These are phyloP conservation scores for Diplazon laetatorius DNA, from an alignment of 2,888 invertebrate genomes.

Conservation along the genomic window DNA sequence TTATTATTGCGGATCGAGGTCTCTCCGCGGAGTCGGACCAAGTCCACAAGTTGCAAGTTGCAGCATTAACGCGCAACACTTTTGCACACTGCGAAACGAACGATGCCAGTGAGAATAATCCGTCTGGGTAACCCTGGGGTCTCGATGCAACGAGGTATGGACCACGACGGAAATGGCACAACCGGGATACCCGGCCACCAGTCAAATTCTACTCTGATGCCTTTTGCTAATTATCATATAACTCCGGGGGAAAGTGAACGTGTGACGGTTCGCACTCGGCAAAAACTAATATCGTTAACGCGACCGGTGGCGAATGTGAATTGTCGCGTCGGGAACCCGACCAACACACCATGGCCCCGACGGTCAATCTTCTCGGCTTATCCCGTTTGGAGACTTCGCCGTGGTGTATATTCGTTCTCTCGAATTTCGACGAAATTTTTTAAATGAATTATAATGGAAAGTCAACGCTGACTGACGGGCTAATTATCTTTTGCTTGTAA, in stretches of 20 bases:
- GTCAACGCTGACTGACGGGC: background rate
- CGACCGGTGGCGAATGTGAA: slow-evolving; percentile 71
- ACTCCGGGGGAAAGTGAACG: slow-evolving; percentile 69
- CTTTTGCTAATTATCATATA: slow-evolving; percentile 75
- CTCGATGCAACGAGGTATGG: slow-evolving; percentile 13
- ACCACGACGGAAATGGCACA: slow-evolving; percentile 66
- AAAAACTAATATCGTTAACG: slow-evolving; percentile 74
- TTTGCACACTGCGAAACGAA: slow-evolving; percentile 7
- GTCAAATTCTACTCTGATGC: slow-evolving; percentile 56
- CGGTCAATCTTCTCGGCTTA: slow-evolving; percentile 3
- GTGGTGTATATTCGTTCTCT: background rate
- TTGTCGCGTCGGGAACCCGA: slow-evolving; percentile 54
- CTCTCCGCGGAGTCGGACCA: background rate
- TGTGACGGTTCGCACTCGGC: slow-evolving; percentile 63
- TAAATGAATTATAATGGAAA: background rate
- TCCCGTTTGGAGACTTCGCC: background rate
- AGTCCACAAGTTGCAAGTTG: slow-evolving; percentile 11
- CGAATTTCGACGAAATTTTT: background rate
- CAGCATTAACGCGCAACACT: background rate
- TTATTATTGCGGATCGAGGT: no score
- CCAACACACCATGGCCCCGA: background rate
- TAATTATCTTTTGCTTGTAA: background rate
- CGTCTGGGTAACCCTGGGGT: slow-evolving; percentile 8
- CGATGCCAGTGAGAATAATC: slow-evolving; percentile 9
- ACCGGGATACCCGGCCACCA: slow-evolving; percentile 67